Conservation (phyloP, 2,888 invertebrate genomes). For the Parapristionchus giblindavisi region DNA sequence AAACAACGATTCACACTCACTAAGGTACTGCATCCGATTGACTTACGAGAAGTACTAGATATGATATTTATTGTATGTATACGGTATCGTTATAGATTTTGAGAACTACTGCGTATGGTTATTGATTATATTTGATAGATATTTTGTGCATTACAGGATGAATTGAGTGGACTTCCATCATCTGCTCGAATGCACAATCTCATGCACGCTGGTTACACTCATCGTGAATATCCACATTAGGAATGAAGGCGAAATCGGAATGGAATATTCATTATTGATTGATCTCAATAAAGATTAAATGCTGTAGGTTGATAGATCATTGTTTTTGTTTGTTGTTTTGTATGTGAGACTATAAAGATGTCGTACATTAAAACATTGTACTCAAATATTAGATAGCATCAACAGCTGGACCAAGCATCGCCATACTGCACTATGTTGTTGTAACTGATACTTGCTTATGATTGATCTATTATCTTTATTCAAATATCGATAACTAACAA, state of each 20-base stretch:
- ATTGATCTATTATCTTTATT: background rate
- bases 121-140: background rate
- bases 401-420: no score
- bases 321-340: background rate
- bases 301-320: background rate
- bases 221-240: slow-evolving; percentile 47
- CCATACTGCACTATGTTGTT: no score
- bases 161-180: slow-evolving; percentile 58
- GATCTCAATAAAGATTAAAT: background rate
- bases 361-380: background rate
- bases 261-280: slow-evolving; percentile 2
- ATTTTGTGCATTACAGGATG: slow-evolving; percentile 37
- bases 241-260: background rate
- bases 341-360: background rate
- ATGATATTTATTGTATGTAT: background rate
- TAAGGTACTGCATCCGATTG: slow-evolving; percentile 41
- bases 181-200: slow-evolving; percentile 61
- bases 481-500: background rate
- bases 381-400: background rate
- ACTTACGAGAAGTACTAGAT: background rate
- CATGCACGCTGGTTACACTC: slow-evolving; percentile 55
- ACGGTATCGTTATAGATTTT: background rate
- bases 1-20: slow-evolving; percentile 60
- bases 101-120: background rate
- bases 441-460: no score